Base-by-base conservation (phyloP, 2,888 invertebrate species). In the Cistogaster globosa region DNA sequence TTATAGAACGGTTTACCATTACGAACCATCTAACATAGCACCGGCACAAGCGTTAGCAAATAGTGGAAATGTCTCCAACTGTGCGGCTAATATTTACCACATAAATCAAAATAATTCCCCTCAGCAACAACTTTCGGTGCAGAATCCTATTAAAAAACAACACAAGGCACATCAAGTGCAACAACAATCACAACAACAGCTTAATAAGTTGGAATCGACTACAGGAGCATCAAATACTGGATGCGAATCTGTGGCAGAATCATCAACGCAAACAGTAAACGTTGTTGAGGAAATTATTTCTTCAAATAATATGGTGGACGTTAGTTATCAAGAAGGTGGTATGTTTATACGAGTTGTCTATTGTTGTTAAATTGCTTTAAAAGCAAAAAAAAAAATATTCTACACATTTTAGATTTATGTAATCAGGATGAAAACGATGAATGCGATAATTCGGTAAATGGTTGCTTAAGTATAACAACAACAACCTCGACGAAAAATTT, bases 1-100 rank as follows among this genome's bases (percentile, higher is more conserved):
- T 91, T 91, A 63, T 90, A 93, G 93, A 89, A 92, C 93, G 87
- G 90, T 93, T 87, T 93, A 93, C 89, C 93, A 92, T 89, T 93
- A 92, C 88, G 93, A 93, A 90, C 92, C 93, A 88, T 92, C 92
- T 88, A 93, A 92, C 87, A 88, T 92, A 89, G 92, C 93, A 86
- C 91, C 92, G 84, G 90, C 90, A 88, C 92, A 92, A 89, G 89
- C 91, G 86, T 88, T 90, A 76, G 69, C 88, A 45, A 53, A 65
- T 69, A 53, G 63, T 53, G 36, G 14, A 16, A 75, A 57, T 63
- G 57, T 63, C 7, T 22, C 55, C 14, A 68, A 65, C 14, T 53
- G 22, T 57, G 69, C 76, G 12, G 38, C 45, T 67, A 69, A 20
- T 20, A 75, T 88, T 32, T 86, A 86, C 78, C 80, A 83, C 32